These are phyloP conservation scores for Dryoscopus gambensis DNA, from an alignment of 2,113 vertebrate genomes.

Conservation along the genomic window DNA sequence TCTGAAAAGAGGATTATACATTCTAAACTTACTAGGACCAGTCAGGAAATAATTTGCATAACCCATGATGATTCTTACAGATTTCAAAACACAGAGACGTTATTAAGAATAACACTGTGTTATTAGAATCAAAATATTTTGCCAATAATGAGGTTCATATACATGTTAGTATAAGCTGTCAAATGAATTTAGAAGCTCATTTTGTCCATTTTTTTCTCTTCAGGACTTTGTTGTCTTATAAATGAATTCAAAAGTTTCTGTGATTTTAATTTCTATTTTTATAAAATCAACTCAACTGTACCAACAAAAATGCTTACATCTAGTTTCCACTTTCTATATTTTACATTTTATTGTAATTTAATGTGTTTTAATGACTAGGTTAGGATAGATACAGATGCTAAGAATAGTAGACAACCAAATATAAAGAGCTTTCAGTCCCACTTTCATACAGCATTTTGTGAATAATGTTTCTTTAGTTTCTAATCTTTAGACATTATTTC, in stretches of 20 bases:
- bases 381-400: background rate
- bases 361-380: background rate
- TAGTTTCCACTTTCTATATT: background rate
- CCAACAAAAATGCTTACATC: background rate
- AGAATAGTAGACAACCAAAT: background rate
- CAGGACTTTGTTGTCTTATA: background rate
- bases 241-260: background rate
- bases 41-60: background rate
- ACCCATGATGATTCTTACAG: background rate
- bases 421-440: background rate
- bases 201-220: background rate
- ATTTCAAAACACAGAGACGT: background rate
- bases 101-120: background rate
- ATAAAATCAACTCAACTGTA: background rate
- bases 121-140: background rate
- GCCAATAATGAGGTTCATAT: background rate
- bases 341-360: background rate
- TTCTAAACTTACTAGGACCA: background rate
- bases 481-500: background rate
- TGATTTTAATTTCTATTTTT: background rate
- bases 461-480: background rate
- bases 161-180: background rate
- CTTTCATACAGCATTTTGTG: background rate
- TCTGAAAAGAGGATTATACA: background rate
- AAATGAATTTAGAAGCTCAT: background rate